Evolutionary conservation across 2,113 vertebrate genomes (phyloP).

Genomic region (Cygnus buccinator): DNA sequence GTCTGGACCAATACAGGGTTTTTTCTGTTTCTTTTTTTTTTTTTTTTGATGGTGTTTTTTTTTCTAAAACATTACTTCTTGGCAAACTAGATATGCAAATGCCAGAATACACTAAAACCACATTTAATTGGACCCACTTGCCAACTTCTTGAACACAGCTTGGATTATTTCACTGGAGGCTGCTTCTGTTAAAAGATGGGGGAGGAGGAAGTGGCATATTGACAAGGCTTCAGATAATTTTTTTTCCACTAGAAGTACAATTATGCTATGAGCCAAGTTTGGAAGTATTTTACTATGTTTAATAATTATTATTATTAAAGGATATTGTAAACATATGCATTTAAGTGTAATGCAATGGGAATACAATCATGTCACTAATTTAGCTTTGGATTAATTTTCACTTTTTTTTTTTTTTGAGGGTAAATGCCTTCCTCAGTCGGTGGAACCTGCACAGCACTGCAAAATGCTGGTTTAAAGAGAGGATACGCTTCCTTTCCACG

Average conservation of each 20-base stretch:
- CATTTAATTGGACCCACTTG: constrained; percentile 88
- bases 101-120: constrained; percentile 88
- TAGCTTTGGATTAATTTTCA: constrained; percentile 71
- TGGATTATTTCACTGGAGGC: constrained; percentile 86
- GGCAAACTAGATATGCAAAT: constrained; percentile 86
- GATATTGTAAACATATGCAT: constrained; percentile 85
- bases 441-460: constrained; percentile 54
- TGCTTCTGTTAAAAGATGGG: constrained; percentile 86
- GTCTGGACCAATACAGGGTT: constrained; percentile 65
- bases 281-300: constrained; percentile 87
- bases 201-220: constrained; percentile 85
- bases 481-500: constrained; percentile 48
- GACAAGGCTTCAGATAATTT: constrained; percentile 81
- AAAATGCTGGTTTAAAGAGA: constrained; percentile 60
- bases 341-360: constrained; percentile 74
- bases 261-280: constrained; percentile 82
- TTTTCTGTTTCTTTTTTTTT: constrained; percentile 50
- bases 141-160: constrained; percentile 88
- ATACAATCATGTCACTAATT: constrained; percentile 71
- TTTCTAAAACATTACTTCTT: constrained; percentile 82
- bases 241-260: constrained; percentile 79
- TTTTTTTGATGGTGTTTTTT: constrained; percentile 32
- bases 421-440: constrained; percentile 66
- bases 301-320: constrained; percentile 86
- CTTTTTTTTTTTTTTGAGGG: constrained; percentile 52